Evolutionary conservation across 2,888 invertebrate genomes (phyloP).

Genomic region (Teleiodes luculella): DNA sequence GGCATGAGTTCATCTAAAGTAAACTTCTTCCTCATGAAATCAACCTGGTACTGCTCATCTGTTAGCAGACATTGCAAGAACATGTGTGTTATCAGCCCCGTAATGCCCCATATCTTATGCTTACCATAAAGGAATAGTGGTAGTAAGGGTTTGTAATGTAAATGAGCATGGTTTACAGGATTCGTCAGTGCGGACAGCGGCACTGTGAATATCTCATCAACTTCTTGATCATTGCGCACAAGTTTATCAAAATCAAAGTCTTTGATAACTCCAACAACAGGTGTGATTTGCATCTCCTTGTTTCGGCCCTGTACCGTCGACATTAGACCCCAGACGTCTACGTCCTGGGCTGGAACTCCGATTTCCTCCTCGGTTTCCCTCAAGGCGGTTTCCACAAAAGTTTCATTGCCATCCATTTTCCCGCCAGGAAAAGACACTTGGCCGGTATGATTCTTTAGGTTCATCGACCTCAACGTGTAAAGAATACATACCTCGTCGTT

Average conservation of each 20-base stretch:
- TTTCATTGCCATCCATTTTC: slow-evolving; percentile 82
- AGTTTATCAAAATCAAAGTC: slow-evolving; percentile 75
- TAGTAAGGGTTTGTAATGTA: slow-evolving; percentile 77
- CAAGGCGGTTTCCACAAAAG: slow-evolving; percentile 84
- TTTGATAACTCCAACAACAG: slow-evolving; percentile 81
- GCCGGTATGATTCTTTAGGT: slow-evolving; percentile 85
- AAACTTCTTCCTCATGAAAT: slow-evolving; percentile 49
- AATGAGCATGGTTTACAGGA: slow-evolving; percentile 77
- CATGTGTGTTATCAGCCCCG: slow-evolving; percentile 86
- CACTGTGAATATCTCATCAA: slow-evolving; percentile 87
- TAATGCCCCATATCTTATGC: slow-evolving; percentile 86
- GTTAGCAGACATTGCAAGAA: slow-evolving; percentile 67
- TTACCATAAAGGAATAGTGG: slow-evolving; percentile 78
- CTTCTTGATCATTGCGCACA: slow-evolving; percentile 83
- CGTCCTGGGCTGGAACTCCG: slow-evolving; percentile 78
- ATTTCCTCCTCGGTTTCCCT: slow-evolving; percentile 95
- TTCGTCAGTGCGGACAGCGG: slow-evolving; percentile 82
- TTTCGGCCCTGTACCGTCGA: slow-evolving; percentile 48
- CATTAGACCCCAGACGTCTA: slow-evolving; percentile 84
- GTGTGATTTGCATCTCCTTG: slow-evolving; percentile 80
- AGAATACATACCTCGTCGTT: slow-evolving; percentile 85
- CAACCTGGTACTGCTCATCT: slow-evolving; percentile 41
- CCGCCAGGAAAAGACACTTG: slow-evolving; percentile 95
- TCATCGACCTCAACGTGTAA: slow-evolving; percentile 88
- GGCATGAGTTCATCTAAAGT: slow-evolving; percentile 49